Percentiles rank a stretch among this genome's conserved stretches.
These are phyloP conservation scores for Pseudomyrmex gracilis DNA, from an alignment of 1,140 invertebrate species.

Conservation along the genomic window DNA sequence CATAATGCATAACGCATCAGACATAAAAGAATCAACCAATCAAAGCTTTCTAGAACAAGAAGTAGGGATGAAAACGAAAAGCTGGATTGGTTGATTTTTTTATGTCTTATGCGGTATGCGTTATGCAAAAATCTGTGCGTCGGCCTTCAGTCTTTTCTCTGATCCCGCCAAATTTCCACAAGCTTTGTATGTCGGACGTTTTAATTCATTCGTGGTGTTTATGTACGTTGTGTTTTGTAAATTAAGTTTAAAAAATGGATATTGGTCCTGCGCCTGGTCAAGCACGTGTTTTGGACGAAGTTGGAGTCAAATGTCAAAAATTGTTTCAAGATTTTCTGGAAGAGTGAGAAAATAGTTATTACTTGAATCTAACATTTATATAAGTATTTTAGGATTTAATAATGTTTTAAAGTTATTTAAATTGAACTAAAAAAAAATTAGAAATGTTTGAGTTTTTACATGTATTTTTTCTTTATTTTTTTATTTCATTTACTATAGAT, in stretches of 20 bases:
- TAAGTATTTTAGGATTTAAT: background rate
- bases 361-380: background rate
- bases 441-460: background rate
- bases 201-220: constrained; percentile 19
- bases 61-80: too few relatives aligned
- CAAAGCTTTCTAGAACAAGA: too few relatives aligned
- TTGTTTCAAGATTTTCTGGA: constrained; percentile 98
- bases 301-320: constrained; percentile 96
- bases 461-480: background rate
- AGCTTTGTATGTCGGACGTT: background rate
- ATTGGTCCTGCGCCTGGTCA: constrained; percentile 69
- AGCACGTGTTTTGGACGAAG: constrained; percentile 90
- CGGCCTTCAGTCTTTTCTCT: too few relatives aligned
- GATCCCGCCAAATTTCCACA: constrained; percentile 67
- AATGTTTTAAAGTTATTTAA: background rate
- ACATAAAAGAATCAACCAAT: too few relatives aligned
- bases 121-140: too few relatives aligned
- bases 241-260: constrained; percentile 58
- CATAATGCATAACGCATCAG: too few relatives aligned
- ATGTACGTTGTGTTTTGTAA: constrained; percentile 24
- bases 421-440: background rate
- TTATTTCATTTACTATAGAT: constrained; percentile 84
- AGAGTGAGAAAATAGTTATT: constrained; percentile 89
- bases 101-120: too few relatives aligned
- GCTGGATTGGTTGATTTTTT: too few relatives aligned